These are phyloP conservation scores for Ophion costatus DNA, from an alignment of 2,888 invertebrate genomes.

Conservation along the genomic window DNA sequence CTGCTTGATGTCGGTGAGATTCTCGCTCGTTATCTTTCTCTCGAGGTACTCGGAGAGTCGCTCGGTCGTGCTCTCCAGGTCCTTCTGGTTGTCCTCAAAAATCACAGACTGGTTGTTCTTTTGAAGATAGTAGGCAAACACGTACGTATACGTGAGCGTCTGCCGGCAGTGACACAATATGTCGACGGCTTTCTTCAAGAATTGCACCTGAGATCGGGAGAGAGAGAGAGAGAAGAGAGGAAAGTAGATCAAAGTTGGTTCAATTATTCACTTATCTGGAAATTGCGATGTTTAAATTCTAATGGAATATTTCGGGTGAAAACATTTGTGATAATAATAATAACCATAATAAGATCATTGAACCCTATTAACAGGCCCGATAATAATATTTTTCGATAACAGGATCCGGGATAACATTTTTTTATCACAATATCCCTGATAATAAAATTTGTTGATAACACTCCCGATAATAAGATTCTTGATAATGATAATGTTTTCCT, in stretches of 20 bases:
- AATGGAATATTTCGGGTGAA: background rate
- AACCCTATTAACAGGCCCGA: too few relatives aligned
- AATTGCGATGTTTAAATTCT: background rate
- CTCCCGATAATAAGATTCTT: too few relatives aligned
- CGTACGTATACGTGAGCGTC: slow-evolving; percentile 99
- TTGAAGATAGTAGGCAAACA: slow-evolving; percentile 98
- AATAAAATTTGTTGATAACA: too few relatives aligned
- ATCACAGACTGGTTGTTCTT: slow-evolving; percentile 99
- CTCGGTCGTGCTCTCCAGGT: slow-evolving; percentile 98
- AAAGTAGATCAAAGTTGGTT: background rate
- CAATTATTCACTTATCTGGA: background rate
- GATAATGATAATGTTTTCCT: too few relatives aligned
- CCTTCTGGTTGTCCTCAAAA: slow-evolving; percentile 99
- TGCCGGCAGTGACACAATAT: slow-evolving; percentile 98
- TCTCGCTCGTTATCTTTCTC: slow-evolving; percentile 98
- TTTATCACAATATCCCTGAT: too few relatives aligned
- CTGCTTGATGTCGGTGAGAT: slow-evolving; percentile 98
- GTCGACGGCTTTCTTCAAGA: slow-evolving; percentile 98
- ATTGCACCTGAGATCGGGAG: slow-evolving; percentile 90
- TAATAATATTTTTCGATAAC: background rate
- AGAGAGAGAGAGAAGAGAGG: background rate
- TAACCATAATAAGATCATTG: too few relatives aligned
- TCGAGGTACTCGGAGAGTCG: slow-evolving; percentile 98
- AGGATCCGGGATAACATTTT: too few relatives aligned
- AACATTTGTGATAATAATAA: background rate